A percentile compares a stretch with the other conserved stretches of the same genome.
Conservation (phyloP, 2,113 vertebrate genomes). For the Neoarius graeffei region DNA sequence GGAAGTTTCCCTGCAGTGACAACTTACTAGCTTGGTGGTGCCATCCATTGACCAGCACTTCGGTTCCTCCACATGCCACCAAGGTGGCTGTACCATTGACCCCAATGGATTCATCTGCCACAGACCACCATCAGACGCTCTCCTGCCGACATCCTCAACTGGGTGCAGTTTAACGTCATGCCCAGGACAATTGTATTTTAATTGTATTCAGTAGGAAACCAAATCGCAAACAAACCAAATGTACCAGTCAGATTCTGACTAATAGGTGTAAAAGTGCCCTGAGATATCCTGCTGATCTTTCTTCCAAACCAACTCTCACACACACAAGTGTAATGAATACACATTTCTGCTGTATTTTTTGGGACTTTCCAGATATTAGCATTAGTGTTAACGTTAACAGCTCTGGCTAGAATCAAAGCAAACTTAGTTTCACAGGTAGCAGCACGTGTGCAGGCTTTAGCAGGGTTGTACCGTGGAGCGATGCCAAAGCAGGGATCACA, state of each 20-base stretch:
- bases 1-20: too few species aligned
- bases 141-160: too few species aligned
- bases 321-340: background rate
- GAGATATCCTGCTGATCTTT: background rate
- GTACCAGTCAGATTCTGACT: background rate
- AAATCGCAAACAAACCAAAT: too few species aligned
- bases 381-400: background rate
- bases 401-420: background rate
- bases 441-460: background rate
- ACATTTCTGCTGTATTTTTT: background rate
- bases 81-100: too few species aligned
- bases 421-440: background rate
- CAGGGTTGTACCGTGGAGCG: background rate
- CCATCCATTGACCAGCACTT: too few species aligned
- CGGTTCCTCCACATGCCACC: too few species aligned
- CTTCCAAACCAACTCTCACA: background rate
- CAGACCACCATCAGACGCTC: too few species aligned
- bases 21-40: too few species aligned
- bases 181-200: too few species aligned
- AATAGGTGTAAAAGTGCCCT: background rate
- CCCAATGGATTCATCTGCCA: too few species aligned
- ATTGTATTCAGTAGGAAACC: too few species aligned
- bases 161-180: too few species aligned
- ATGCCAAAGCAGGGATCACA: conserved; percentile 18
- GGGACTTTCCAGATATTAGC: conserved; percentile 2